Base-by-base conservation (phyloP, 2,797 vertebrate species). In the Liparis tanakae region DNA sequence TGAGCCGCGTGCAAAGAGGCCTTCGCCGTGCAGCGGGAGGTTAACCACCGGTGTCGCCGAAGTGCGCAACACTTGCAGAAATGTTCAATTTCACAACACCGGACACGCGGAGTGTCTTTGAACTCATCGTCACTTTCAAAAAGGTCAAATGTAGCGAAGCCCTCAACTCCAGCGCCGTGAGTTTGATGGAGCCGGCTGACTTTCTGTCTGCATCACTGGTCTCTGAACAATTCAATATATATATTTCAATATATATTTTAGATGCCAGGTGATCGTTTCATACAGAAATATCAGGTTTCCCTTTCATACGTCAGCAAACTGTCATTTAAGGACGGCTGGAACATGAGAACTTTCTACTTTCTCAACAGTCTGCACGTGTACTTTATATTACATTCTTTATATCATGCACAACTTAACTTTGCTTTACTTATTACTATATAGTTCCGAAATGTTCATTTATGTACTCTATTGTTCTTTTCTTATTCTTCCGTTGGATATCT, bases 1-100 rank as follows among this genome's bases (percentile, higher is more conserved):
- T 37, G 75, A 67, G 48, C 13, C 13, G 39, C 2, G 81, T 78
- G 80, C 80, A 86, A 88, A 85, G 80, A 25, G 48, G 30, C 54
- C 34, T 55, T 30, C n/a, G 22, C 68, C 30, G 67, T 43, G 80
- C 67, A 61, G 34, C 50, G 6, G 17, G 44, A 17, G 18, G 44
- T 7, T 68, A 33, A 37, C 20, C 20, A 14, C 48, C 50, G n/a
- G 46, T 36, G 6, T 56, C 48, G 56, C 57, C 63, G n/a, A 63
- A 15, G 25, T 55, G 25, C n/a, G 3, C n/a, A 67, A 61, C 25
- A 15, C 36, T 61, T 67, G 54, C 41, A 62, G 25, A 63, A 30
- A 58, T 3, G 1, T 51, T 15, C 50, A 12, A 46, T 65, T 60
- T 73, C 36, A 25, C 51, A 54, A 14, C 36, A n/a, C 15, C 8